A percentile compares a stretch with the other conserved stretches of the same genome.
phyloP scores from a whole-genome alignment of 2,113 vertebrate species.

The Junco hyemalis region DNA sequence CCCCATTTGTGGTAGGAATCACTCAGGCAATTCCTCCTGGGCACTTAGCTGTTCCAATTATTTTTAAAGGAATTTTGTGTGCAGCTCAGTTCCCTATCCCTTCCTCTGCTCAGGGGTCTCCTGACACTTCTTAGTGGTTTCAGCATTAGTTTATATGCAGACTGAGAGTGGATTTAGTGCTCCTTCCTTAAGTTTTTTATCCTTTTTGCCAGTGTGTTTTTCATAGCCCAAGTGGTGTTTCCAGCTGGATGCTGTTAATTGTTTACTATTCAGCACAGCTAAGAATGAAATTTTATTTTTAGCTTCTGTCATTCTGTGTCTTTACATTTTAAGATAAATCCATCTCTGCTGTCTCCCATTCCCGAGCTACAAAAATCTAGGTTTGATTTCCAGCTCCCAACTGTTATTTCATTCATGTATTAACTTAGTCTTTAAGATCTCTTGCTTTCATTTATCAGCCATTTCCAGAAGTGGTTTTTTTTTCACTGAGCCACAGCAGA shows the following conservation, averaged over 20 bases:
- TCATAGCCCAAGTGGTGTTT: slow-evolving; percentile 37
- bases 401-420: slow-evolving; percentile 23
- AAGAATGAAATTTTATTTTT: slow-evolving; percentile 57
- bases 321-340: slow-evolving; percentile 49
- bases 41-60: not conserved
- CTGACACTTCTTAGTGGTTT: not conserved
- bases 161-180: not conserved
- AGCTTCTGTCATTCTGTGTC: slow-evolving; percentile 1
- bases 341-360: slow-evolving; percentile 12
- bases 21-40: not conserved
- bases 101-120: slow-evolving; percentile 10
- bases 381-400: slow-evolving; percentile 28
- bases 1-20: not conserved
- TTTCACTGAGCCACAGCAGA: not conserved
- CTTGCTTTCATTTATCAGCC: slow-evolving; percentile 29
- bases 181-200: slow-evolving; percentile 4
- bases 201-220: slow-evolving; percentile 28
- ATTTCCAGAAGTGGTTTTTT: slow-evolving; percentile 28
- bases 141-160: slow-evolving; percentile 47
- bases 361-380: not conserved
- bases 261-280: slow-evolving; percentile 44
- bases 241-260: slow-evolving; percentile 50
- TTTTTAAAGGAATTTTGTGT: slow-evolving; percentile 17
- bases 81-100: not conserved
- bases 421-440: slow-evolving; percentile 15